Evolutionary conservation across 2,888 invertebrate genomes (phyloP).

Genomic region (Amiota mariae): DNA sequence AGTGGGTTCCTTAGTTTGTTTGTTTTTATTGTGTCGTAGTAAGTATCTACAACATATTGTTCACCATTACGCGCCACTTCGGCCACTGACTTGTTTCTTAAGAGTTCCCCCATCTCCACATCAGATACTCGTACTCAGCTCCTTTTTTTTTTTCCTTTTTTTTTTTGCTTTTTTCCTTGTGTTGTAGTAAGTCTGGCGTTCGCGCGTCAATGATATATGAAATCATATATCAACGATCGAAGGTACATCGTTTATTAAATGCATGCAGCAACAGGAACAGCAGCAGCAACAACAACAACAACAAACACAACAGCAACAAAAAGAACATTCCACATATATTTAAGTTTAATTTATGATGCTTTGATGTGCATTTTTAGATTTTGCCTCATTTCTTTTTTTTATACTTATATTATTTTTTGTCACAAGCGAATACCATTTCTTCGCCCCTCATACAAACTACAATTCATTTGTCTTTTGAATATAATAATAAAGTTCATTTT

Average conservation of each 20-base stretch:
- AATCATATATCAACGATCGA: conserved; percentile 67
- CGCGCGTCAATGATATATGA: conserved; percentile 63
- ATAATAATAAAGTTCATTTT: conserved; percentile 2
- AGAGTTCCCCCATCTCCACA: neutral
- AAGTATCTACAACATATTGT: conserved; percentile 6
- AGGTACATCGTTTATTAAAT: conserved; percentile 61
- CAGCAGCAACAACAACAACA: conserved; percentile 35
- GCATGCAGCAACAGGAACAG: conserved; percentile 53
- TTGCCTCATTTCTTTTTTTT: conserved; percentile 24
- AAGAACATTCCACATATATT: neutral
- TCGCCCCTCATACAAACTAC: neutral
- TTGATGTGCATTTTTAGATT: conserved; percentile 29
- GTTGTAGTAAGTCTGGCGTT: conserved; percentile 29
- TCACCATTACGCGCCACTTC: conserved; percentile 19
- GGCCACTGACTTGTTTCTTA: conserved; percentile 7
- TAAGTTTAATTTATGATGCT: conserved; percentile 30
- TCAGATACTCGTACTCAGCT: neutral
- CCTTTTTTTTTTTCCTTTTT: neutral
- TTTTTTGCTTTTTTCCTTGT: neutral
- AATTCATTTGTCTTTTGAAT: neutral
- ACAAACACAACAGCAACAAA: neutral
- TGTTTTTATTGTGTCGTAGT: neutral
- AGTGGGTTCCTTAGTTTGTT: neutral
- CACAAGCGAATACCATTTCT: neutral
- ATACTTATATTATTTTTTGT: neutral